Evolutionary conservation across 2,888 invertebrate genomes (phyloP).

Genomic region (Ditula angustiorana): DNA sequence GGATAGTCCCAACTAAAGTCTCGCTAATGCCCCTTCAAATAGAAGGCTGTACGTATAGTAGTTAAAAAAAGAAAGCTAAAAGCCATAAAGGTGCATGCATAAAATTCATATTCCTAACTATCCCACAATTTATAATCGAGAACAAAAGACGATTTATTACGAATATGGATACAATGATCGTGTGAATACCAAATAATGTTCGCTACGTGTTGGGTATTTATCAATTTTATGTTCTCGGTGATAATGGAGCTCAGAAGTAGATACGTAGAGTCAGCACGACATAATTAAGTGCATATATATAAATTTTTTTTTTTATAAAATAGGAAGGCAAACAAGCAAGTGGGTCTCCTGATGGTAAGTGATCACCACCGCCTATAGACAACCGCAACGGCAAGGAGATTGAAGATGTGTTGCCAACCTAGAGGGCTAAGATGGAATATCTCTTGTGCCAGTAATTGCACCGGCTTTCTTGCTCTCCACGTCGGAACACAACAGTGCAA

Average conservation of each 20-base stretch:
- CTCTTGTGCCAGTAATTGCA: too few relatives aligned
- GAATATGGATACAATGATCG: slow-evolving; percentile 18
- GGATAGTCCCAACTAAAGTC: neutral
- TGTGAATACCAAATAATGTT: slow-evolving; percentile 18
- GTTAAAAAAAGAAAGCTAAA: slow-evolving; percentile 12
- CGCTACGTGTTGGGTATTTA: slow-evolving; percentile 2
- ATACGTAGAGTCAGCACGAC: neutral
- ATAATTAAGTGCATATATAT: too few relatives aligned
- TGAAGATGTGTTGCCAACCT: too few relatives aligned
- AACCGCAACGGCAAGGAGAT: too few relatives aligned
- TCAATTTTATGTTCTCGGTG: slow-evolving; percentile 2
- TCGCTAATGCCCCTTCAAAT: neutral
- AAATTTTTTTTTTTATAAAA: too few relatives aligned
- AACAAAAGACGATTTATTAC: slow-evolving; percentile 35
- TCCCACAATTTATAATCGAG: slow-evolving; percentile 29
- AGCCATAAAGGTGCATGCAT: slow-evolving; percentile 11
- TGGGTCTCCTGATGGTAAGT: too few relatives aligned
- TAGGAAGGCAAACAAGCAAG: too few relatives aligned
- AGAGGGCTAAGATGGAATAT: too few relatives aligned
- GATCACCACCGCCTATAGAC: too few relatives aligned
- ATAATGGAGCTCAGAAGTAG: neutral
- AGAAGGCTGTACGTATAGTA: neutral
- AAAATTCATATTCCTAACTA: slow-evolving; percentile 4
- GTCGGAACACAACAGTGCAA: too few relatives aligned
- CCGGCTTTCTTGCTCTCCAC: too few relatives aligned